Base-by-base conservation (phyloP, 2,888 invertebrate genomes). In the Cistogaster globosa region DNA sequence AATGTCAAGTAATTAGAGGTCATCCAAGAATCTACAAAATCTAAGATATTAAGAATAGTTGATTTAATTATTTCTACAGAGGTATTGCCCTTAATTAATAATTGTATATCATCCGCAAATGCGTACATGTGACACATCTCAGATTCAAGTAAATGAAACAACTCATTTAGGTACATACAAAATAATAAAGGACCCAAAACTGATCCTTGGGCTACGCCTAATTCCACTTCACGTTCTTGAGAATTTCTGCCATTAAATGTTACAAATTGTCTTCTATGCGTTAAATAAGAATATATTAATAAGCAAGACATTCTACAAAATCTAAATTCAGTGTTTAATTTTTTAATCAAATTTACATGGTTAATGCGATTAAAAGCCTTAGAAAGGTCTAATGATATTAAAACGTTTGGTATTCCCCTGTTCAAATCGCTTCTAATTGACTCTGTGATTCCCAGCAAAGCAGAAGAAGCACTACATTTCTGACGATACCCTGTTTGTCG, bases 91-190 rank as follows among this genome's bases (percentile, higher is more conserved):
- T 16, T 11, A 58, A 36, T 38, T 38, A 58, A n/a, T n/a, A 58
- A 58, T 32, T 58, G 58, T 32, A 58, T 58, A 36, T 58, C 58
- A 9, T 58, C 32, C 7, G 58, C 58, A 36, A 58, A 58, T 22
- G 58, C 58, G 32, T 32, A 58, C 8, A 36, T 32, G 2, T 5
- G 32, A 58, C 32, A 58, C 9, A 9, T 58, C 16, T 58, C 58
- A n/a, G 26, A 58, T 58, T 58, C 58, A 58, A 58, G 26, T 9
- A 58, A 32, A n/a, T 32, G 2, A 58, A 58, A 58, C n/a, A 58
- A 58, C 5, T 12, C 16, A 45, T 45, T 45, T 16, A 45, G 9
- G 16, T 45, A 45, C 45, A 45, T 45, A 45, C 16, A 45, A 45
- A 45, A 45, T 16, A 45, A 45, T 16, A 45, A 16, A 45, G 12